Percentiles rank a stretch among this genome's conserved stretches.
phyloP scores from a whole-genome alignment of 1,140 invertebrate species.

The Drosophila azteca region DNA sequence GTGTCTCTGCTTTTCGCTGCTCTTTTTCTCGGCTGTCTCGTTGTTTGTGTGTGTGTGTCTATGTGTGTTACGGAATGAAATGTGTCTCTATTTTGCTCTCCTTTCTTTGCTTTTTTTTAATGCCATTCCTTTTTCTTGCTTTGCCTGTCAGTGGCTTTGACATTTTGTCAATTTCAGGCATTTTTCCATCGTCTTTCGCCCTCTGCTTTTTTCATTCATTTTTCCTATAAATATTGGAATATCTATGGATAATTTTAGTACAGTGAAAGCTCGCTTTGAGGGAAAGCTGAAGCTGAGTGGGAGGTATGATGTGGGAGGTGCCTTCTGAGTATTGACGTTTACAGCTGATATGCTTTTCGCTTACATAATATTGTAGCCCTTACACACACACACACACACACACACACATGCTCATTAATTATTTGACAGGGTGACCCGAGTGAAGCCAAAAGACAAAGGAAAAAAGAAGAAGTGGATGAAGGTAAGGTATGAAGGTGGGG shows the following conservation, averaged over 20 bases:
- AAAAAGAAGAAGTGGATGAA: no score
- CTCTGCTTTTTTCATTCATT: no score
- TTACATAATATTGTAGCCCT: conserved; percentile 34
- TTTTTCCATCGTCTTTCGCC: no score
- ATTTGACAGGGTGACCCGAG: conserved; percentile 37
- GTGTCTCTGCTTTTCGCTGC: neutral
- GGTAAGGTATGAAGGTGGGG: no score
- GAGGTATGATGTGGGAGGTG: no score
- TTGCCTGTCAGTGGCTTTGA: neutral
- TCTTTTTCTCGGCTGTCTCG: neutral
- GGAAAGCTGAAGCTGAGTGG: neutral
- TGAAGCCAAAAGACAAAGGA: neutral
- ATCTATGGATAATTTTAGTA: no score
- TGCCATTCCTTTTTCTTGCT: no score
- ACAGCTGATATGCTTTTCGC: neutral
- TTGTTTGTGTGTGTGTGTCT: no score
- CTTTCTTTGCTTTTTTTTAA: neutral
- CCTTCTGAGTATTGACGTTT: conserved; percentile 8
- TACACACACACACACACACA: neutral
- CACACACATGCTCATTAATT: conserved; percentile 56
- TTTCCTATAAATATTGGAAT: no score
- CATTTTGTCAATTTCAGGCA: no score
- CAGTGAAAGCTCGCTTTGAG: neutral
- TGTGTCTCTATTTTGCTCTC: no score
- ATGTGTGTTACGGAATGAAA: neutral